These are phyloP conservation scores for Bellardia pandia DNA, from an alignment of 2,888 invertebrate genomes.

Conservation along the genomic window DNA sequence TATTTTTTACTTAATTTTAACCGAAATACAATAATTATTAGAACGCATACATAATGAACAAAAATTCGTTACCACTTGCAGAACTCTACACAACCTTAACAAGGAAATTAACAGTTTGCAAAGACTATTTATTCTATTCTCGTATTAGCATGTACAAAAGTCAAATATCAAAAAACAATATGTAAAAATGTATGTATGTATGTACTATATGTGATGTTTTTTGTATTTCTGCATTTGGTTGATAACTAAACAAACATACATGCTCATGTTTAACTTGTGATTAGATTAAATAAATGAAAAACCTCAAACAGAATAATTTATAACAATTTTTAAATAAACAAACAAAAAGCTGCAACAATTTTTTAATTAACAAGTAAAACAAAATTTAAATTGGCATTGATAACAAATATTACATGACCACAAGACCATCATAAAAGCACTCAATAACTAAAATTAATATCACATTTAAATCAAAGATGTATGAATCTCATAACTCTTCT, in stretches of 20 bases:
- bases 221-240: constrained; percentile 32
- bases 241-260: constrained; percentile 36
- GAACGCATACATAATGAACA: background rate
- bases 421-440: constrained; percentile 44
- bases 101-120: background rate
- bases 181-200: background rate
- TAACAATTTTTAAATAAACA: constrained; percentile 50
- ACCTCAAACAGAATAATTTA: constrained; percentile 20
- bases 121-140: background rate
- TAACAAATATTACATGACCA: constrained; percentile 40
- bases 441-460: background rate
- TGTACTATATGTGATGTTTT: background rate
- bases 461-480: background rate
- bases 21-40: background rate
- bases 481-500: background rate
- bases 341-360: constrained; percentile 42
- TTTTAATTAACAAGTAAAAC: constrained; percentile 25
- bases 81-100: too few species aligned
- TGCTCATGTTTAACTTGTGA: constrained; percentile 24
- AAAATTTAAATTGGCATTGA: constrained; percentile 42
- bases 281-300: constrained; percentile 53
- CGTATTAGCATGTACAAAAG: background rate
- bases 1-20: background rate
- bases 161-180: background rate
- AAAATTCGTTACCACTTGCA: too few species aligned